A percentile compares a stretch with the other conserved stretches of the same genome.
Conservation (phyloP, 1,140 invertebrate genomes). For the Drosophila neocordata region DNA sequence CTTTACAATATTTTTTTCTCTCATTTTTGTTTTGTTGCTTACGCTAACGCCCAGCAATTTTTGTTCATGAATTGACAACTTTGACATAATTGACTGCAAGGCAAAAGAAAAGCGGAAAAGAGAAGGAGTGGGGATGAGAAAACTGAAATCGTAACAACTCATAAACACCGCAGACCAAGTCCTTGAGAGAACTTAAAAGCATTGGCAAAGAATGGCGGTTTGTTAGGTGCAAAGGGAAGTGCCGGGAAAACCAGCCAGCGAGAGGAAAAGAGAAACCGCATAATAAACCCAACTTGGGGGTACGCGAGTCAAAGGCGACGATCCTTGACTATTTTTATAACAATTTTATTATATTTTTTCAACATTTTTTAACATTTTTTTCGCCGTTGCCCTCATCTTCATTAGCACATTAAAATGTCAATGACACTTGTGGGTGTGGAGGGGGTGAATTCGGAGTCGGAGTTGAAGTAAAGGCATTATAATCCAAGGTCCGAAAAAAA, state of each 20-base stretch:
- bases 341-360: slow-evolving; percentile 79
- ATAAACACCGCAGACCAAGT: slow-evolving; percentile 66
- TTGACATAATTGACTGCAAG: slow-evolving; percentile 79
- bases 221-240: slow-evolving; percentile 21
- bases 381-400: slow-evolving; percentile 66
- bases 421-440: slow-evolving; percentile 61
- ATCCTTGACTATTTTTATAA: slow-evolving; percentile 72
- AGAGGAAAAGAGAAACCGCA: slow-evolving; percentile 47
- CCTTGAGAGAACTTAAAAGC: slow-evolving; percentile 45
- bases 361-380: slow-evolving; percentile 46
- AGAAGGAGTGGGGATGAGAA: slow-evolving; percentile 19
- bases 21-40: slow-evolving; percentile 38
- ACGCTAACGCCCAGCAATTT: slow-evolving; percentile 62
- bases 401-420: slow-evolving; percentile 81
- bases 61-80: slow-evolving; percentile 72
- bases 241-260: slow-evolving; percentile 33
- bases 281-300: slow-evolving; percentile 36
- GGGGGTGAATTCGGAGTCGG: slow-evolving; percentile 12
- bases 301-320: slow-evolving; percentile 55
- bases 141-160: slow-evolving; percentile 70
- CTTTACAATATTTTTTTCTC: neutral
- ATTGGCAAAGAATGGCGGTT: slow-evolving; percentile 26
- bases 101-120: slow-evolving; percentile 23
- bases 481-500: slow-evolving; percentile 43
- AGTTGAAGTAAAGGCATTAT: neutral